These are phyloP conservation scores for Trigoniulus corallinus DNA, from an alignment of 1,140 invertebrate genomes.

Conservation along the genomic window DNA sequence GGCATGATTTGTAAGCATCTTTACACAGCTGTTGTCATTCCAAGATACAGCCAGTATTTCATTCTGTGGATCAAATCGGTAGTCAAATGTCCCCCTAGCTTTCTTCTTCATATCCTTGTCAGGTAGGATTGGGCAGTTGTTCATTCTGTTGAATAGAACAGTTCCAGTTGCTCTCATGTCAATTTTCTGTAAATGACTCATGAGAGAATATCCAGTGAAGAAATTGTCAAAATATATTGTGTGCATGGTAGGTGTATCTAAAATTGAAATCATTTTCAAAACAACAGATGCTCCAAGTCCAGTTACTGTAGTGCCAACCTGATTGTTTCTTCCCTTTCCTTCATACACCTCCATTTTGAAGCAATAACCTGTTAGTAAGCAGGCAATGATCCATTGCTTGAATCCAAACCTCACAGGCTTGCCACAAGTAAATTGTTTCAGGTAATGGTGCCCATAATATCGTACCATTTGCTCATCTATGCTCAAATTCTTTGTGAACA, in stretches of 20 bases:
- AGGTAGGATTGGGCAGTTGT: not conserved
- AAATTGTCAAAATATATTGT: constrained; percentile 4
- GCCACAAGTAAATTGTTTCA: constrained; percentile 14
- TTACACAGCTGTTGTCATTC: constrained; percentile 17
- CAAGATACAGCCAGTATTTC: constrained; percentile 9
- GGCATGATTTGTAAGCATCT: constrained; percentile 12
- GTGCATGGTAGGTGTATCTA: too few species aligned
- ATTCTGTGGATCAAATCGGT: not conserved
- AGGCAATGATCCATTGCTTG: constrained; percentile 10
- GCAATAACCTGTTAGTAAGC: not conserved
- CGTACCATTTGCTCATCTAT: too few species aligned
- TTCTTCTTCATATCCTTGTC: not conserved
- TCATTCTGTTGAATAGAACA: not conserved
- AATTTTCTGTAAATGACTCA: not conserved
- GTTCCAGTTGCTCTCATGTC: constrained; percentile 3
- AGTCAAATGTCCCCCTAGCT: not conserved
- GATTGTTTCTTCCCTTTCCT: not conserved
- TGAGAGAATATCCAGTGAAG: not conserved
- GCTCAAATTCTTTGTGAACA: too few species aligned
- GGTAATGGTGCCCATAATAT: too few species aligned
- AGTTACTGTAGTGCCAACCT: too few species aligned
- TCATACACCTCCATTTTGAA: too few species aligned
- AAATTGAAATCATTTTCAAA: too few species aligned
- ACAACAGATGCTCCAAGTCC: too few species aligned
- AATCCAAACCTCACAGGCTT: constrained; percentile 16